A percentile compares a stretch with the other conserved stretches of the same genome.
Conservation (phyloP, 2,888 invertebrate species). For the Chymomyza amoena region DNA sequence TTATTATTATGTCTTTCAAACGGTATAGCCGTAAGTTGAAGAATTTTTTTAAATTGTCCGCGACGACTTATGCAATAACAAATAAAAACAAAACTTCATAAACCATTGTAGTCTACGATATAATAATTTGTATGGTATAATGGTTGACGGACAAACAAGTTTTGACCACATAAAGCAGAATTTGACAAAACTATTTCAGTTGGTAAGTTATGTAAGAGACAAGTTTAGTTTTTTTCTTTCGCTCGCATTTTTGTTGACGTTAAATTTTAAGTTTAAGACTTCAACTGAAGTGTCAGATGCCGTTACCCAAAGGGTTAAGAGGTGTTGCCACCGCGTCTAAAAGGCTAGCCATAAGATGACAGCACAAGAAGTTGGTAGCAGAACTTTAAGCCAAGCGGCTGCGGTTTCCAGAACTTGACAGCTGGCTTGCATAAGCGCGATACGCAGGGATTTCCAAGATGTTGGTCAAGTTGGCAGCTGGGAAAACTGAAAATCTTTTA, state of each 20-base stretch:
- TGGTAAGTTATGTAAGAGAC: slow-evolving; percentile 14
- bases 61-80: slow-evolving; percentile 52
- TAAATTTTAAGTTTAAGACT: background rate
- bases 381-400: background rate
- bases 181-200: slow-evolving; percentile 18
- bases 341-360: background rate
- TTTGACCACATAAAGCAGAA: slow-evolving; percentile 2
- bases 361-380: background rate
- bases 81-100: slow-evolving; percentile 38
- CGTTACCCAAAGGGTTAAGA: background rate
- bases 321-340: background rate
- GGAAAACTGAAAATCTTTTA: background rate
- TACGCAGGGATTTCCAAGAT: background rate
- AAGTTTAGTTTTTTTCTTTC: background rate
- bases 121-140: background rate
- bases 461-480: background rate
- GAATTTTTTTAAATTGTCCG: slow-evolving; percentile 51
- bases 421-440: background rate
- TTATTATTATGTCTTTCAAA: slow-evolving; percentile 48
- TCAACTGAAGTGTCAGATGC: background rate
- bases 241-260: background rate
- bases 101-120: slow-evolving; percentile 40
- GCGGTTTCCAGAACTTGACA: background rate
- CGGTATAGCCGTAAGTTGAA: slow-evolving; percentile 25
- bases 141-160: background rate